Evolutionary conservation across 1,140 invertebrate genomes (phyloP), one percentile per base, ranked within the genome.

Genomic region (Diuraphis noxia): DNA sequence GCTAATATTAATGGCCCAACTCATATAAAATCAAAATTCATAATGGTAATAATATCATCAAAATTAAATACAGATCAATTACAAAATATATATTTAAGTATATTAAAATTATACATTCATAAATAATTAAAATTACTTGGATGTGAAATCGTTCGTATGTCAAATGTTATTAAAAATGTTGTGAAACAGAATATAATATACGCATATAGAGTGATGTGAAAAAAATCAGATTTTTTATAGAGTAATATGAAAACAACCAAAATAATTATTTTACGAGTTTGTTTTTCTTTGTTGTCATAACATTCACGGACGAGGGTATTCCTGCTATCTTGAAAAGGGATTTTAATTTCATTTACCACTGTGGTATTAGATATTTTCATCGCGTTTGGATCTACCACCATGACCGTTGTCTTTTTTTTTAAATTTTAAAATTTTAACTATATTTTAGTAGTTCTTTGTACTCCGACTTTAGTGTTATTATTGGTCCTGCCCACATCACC

Each of bases 211-310:
- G 38, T 82, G 38, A 82, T 82, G 5, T 10, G 81, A 30, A 82
- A 82, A 81, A 41, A 84, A 30, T 17, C 84, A 43, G 41, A 46
- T 79, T 79, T 79, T 79, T 34, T 77, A 77, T 36, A 79, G 19
- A 36, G 23, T 2, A 38, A 49, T n/a, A 49, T 34, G 17, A 7
- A 46, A 84, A 84, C 25, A 43, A 84, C 41, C 84, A 19, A 49
- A 85, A 85, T 85, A 49, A 85, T 85, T 38, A 40, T 81, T 43
- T 30, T 85, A 85, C 43, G 41, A 49, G 82, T 52, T 36, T 1
- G 41, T 36, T 86, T 86, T 86, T 85, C 43, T 85, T 34, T 49
- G 43, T 40, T 49, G 43, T 86, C 84, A 86, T 86, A 86, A 86
- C 46, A 36, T 21, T 52, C 34, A 23, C 0, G 46, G 21, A 46